A percentile compares a stretch with the other conserved stretches of the same genome.
Conservation (phyloP, 2,888 invertebrate genomes). For the Melipona beecheii region DNA sequence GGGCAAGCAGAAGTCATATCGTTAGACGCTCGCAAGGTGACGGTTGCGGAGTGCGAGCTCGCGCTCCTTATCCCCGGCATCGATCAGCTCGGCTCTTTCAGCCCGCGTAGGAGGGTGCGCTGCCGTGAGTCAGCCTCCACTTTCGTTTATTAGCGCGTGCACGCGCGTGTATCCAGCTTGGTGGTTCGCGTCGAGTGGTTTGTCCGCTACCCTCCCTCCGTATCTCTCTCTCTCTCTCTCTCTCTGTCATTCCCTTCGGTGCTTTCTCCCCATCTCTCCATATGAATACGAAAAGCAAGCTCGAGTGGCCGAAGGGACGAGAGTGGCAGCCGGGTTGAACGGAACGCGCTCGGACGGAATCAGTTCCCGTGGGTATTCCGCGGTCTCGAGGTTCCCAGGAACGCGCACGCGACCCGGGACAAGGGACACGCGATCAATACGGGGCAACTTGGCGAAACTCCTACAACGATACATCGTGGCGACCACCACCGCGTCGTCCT, state of each 20-base stretch:
- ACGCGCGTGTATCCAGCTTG: conserved; percentile 58
- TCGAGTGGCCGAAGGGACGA: conserved; percentile 63
- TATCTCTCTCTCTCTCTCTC: conserved; percentile 22
- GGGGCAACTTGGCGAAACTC: conserved; percentile 71
- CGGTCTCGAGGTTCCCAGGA: conserved; percentile 80
- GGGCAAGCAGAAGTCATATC: conserved; percentile 36
- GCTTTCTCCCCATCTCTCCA: conserved; percentile 38
- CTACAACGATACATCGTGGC: conserved; percentile 68
- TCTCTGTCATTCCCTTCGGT: conserved; percentile 6
- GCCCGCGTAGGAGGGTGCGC: conserved; percentile 59
- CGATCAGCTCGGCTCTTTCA: conserved; percentile 67
- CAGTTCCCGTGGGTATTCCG: conserved; percentile 81
- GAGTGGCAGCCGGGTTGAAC: conserved; percentile 22
- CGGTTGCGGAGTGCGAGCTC: conserved; percentile 27
- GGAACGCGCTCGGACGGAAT: conserved; percentile 65
- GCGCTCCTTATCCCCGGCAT: conserved; percentile 67
- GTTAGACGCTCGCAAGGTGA: conserved; percentile 41
- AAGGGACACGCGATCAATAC: conserved; percentile 78
- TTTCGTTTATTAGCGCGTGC: conserved; percentile 72
- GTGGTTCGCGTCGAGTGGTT: conserved; percentile 56
- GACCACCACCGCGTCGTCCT: conserved; percentile 34
- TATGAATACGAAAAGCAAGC: conserved; percentile 72
- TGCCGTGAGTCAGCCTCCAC: conserved; percentile 74
- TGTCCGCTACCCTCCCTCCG: conserved; percentile 39
- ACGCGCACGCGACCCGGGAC: conserved; percentile 81